Evolutionary conservation across 37 sponge, comb jelly and placozoan genomes (phyloP).

Genomic region (Ianthella basta): DNA sequence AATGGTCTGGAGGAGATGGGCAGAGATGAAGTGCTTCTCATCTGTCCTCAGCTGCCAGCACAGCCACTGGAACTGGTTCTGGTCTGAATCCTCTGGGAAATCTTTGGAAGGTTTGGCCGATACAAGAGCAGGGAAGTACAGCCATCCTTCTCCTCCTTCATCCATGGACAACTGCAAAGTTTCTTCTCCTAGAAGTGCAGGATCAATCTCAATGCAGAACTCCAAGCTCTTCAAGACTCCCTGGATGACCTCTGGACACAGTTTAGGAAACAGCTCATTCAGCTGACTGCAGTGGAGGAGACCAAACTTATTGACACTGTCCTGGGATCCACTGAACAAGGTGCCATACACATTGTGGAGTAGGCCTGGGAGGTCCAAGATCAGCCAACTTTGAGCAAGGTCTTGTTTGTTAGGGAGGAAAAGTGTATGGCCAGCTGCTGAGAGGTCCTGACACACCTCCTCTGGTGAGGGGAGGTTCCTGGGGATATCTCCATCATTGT

Average conservation of each 20-base stretch:
- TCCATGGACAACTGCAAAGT: no score
- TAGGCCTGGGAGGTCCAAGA: background rate
- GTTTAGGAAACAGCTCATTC: background rate
- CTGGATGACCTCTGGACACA: background rate
- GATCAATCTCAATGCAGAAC: background rate
- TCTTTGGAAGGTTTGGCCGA: background rate
- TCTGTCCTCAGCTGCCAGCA: background rate
- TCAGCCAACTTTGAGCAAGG: background rate
- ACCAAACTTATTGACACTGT: background rate
- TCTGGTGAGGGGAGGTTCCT: no score
- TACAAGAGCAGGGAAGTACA: background rate
- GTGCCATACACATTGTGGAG: constrained; percentile 10
- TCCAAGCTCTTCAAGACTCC: background rate
- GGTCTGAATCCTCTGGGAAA: no score
- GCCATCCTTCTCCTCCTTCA: background rate
- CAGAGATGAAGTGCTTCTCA: background rate
- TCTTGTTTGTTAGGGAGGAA: background rate
- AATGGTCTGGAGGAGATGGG: background rate
- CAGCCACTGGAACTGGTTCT: no score
- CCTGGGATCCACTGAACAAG: background rate
- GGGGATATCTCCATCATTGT: no score
- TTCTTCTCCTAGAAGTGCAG: background rate
- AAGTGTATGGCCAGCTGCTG: no score
- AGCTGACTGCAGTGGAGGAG: background rate
- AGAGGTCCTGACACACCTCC: no score